phyloP scores from a whole-genome alignment of 2,888 invertebrate species.

The Thysanoteuthis rhombus region DNA sequence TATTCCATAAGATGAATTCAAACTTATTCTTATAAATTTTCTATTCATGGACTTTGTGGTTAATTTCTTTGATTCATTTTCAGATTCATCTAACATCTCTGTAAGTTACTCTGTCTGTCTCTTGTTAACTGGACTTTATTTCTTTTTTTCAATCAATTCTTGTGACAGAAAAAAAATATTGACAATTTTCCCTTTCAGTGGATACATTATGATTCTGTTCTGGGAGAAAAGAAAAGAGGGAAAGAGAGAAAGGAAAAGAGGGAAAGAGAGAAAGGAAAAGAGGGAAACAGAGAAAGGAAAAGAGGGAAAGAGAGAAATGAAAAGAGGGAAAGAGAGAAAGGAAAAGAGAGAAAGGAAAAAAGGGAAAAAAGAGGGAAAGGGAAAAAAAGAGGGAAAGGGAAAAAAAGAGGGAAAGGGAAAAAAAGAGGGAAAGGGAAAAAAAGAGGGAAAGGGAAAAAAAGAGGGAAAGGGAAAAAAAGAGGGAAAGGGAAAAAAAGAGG shows the following conservation, averaged over 20 bases:
- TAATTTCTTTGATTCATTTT: no score
- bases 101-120: no score
- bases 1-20: no score
- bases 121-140: no score
- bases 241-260: background rate
- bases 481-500: background rate
- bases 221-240: background rate
- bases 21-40: no score
- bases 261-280: background rate
- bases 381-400: background rate
- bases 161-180: no score
- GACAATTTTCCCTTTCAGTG: no score
- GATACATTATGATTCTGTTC: no score
- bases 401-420: background rate
- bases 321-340: conserved; percentile 23
- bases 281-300: background rate
- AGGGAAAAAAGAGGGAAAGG: background rate
- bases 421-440: background rate
- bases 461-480: background rate
- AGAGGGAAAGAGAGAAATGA: background rate
- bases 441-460: background rate
- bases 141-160: no score
- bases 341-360: background rate
- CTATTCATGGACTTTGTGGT: no score
- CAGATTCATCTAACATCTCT: no score